Conservation (phyloP, 2,888 invertebrate species). For the Cartodere bifasciata region DNA sequence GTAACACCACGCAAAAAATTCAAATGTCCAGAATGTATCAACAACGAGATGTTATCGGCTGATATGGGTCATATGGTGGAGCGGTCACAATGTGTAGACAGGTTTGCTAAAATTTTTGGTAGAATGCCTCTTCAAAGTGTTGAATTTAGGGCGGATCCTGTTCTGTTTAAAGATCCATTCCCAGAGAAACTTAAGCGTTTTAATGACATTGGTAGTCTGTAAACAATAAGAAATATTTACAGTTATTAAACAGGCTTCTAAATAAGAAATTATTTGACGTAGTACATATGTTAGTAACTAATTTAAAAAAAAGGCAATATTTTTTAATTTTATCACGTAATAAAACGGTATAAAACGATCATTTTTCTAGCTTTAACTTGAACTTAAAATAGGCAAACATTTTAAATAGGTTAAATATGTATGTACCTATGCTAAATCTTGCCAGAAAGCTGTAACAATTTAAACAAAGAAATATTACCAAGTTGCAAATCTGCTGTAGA, state of each 20-base stretch:
- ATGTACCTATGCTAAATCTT: too few species aligned
- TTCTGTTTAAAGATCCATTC: conserved; percentile 76
- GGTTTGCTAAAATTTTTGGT: conserved; percentile 61
- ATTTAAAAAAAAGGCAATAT: too few species aligned
- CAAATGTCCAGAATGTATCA: conserved; percentile 89
- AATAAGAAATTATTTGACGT: too few species aligned
- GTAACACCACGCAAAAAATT: conserved; percentile 93
- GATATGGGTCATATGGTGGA: conserved; percentile 88
- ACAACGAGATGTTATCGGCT: conserved; percentile 87
- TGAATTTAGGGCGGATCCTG: conserved; percentile 91
- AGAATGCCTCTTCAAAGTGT: conserved; percentile 78
- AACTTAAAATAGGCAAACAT: too few species aligned
- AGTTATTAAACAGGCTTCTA: neutral
- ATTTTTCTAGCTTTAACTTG: too few species aligned
- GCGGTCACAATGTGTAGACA: conserved; percentile 79
- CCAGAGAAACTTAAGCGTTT: conserved; percentile 79
- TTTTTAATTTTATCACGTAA: too few species aligned
- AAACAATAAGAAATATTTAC: conserved; percentile 24
- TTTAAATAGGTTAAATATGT: too few species aligned
- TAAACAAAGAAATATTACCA: too few species aligned
- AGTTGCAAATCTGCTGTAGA: too few species aligned
- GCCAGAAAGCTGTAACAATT: too few species aligned
- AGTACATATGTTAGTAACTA: too few species aligned
- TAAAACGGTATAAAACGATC: too few species aligned
- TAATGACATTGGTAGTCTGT: conserved; percentile 81